phyloP scores from a whole-genome alignment of 2,113 vertebrate genomes.

The Paramormyrops kingsleyae region DNA sequence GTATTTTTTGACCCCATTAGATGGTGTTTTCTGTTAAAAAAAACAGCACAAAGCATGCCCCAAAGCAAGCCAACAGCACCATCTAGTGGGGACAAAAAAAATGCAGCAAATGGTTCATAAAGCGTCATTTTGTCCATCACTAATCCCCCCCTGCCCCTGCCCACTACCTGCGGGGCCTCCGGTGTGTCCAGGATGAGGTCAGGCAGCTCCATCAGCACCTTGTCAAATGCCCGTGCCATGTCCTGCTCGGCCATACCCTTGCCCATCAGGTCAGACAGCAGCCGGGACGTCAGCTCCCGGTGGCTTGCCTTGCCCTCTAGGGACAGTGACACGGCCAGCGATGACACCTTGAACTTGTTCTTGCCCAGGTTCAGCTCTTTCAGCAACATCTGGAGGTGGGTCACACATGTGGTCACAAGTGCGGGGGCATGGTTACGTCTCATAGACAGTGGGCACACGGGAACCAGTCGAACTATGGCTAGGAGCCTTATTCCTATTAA shows the following conservation, averaged over 20 bases:
- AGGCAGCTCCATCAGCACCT: slow-evolving; percentile 68
- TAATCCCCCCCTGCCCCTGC: background rate
- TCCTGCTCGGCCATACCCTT: slow-evolving; percentile 62
- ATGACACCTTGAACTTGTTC: slow-evolving; percentile 63
- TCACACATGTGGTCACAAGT: slow-evolving; percentile 11
- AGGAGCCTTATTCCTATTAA: background rate
- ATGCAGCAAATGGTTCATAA: background rate
- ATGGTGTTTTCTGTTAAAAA: background rate
- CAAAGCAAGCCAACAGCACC: background rate
- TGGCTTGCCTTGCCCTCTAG: slow-evolving; percentile 82
- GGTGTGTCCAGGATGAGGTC: slow-evolving; percentile 82
- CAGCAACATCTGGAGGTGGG: slow-evolving; percentile 60
- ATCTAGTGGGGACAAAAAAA: background rate
- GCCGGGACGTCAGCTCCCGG: slow-evolving; percentile 74
- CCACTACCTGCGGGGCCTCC: slow-evolving; percentile 71
- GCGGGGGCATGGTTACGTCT: background rate
- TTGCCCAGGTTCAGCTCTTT: slow-evolving; percentile 69
- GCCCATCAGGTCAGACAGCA: slow-evolving; percentile 70
- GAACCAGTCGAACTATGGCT: background rate
- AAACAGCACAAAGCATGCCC: background rate
- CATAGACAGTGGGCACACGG: background rate
- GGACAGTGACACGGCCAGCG: slow-evolving; percentile 69
- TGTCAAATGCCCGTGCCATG: slow-evolving; percentile 67
- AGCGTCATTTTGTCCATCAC: background rate
- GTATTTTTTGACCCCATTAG: background rate